A percentile compares a stretch with the other conserved stretches of the same genome.
phyloP scores from a whole-genome alignment of 1,140 invertebrate genomes.

The Mactra quadrangularis region DNA sequence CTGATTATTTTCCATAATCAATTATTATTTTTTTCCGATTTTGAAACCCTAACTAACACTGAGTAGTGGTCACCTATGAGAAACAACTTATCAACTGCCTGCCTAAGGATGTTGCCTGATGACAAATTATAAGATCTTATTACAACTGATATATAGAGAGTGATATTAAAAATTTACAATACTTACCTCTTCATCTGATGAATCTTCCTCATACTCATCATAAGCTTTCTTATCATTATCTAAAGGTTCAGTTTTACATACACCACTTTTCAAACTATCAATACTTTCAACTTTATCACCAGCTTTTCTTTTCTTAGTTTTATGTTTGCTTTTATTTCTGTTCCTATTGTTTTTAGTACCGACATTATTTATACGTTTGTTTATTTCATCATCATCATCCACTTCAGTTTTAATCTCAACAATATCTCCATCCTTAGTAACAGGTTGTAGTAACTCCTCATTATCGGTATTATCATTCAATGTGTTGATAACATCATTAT shows the following conservation, averaged over 20 bases:
- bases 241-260: not conserved
- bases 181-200: conserved; percentile 93
- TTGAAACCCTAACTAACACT: too few species aligned
- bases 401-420: not conserved
- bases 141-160: too few species aligned
- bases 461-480: conserved; percentile 51
- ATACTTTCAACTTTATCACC: not conserved
- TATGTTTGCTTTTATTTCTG: not conserved
- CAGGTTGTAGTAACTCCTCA: not conserved
- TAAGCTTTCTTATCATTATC: conserved; percentile 41
- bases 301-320: not conserved
- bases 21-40: too few species aligned
- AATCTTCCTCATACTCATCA: conserved; percentile 90
- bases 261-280: not conserved
- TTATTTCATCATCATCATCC: conserved; percentile 8
- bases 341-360: not conserved
- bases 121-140: too few species aligned
- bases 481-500: too few species aligned
- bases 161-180: not conserved
- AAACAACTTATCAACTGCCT: too few species aligned
- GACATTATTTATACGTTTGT: not conserved
- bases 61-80: too few species aligned
- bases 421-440: not conserved
- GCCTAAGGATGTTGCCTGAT: too few species aligned
- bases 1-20: too few species aligned